These are phyloP conservation scores for Ornithoptera alexandrae DNA, from an alignment of 2,888 invertebrate species.

Conservation along the genomic window DNA sequence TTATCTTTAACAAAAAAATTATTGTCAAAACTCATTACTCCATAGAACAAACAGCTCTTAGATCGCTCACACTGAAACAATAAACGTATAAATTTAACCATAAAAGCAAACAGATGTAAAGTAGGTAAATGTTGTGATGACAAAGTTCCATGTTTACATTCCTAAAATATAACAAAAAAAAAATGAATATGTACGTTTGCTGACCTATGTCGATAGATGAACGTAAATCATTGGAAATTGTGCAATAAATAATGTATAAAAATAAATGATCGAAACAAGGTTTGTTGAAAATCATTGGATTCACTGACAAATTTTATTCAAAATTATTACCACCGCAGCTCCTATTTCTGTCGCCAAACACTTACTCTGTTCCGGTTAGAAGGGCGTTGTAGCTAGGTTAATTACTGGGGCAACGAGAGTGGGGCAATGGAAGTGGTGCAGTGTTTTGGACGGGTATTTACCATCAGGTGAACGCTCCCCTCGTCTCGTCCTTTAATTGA, in stretches of 20 bases:
- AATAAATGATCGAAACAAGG: slow-evolving; percentile 2
- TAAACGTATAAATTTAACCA: not conserved
- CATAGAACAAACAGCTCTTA: no score
- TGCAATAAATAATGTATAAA: slow-evolving; percentile 10
- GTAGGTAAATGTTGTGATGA: not conserved
- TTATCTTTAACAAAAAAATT: no score
- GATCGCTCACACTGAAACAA: no score
- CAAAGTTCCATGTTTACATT: not conserved
- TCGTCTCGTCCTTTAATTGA: no score
- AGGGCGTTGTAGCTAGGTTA: no score
- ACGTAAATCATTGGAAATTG: slow-evolving; percentile 18
- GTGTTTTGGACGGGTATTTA: no score
- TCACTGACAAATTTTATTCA: slow-evolving; percentile 9
- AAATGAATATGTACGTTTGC: not conserved
- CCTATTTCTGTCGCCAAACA: no score
- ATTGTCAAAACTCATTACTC: no score
- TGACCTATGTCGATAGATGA: slow-evolving; percentile 7
- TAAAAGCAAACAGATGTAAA: not conserved
- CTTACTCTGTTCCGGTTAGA: no score
- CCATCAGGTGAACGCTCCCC: no score
- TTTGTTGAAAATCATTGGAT: slow-evolving; percentile 7
- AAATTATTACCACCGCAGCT: not conserved
- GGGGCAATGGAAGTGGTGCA: no score
- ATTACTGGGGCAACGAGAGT: no score
- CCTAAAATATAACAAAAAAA: not conserved